phyloP scores from a whole-genome alignment of 2,888 invertebrate genomes.

The Drosophila quinaria region DNA sequence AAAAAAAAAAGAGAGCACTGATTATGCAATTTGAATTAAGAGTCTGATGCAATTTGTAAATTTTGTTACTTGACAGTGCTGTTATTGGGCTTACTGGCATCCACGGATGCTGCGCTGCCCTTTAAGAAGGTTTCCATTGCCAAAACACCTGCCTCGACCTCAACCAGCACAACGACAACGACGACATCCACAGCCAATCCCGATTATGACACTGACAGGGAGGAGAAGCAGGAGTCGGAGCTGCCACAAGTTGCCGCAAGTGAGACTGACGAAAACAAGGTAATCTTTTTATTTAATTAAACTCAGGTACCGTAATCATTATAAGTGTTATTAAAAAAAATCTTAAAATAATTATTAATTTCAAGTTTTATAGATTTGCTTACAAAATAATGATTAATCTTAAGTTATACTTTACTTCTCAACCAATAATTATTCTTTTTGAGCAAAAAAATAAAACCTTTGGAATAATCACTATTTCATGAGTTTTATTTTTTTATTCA shows the following conservation, averaged over 20 bases:
- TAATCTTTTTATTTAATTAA: conserved; percentile 25
- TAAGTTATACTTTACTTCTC: no score
- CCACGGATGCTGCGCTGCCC: conserved; percentile 86
- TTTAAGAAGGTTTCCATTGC: conserved; percentile 87
- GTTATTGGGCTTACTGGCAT: conserved; percentile 86
- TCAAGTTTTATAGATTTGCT: no score
- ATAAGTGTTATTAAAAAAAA: no score
- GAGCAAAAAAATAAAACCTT: no score
- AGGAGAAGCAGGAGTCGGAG: conserved; percentile 20
- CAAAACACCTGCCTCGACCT: conserved; percentile 79
- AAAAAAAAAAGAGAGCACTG: not conserved
- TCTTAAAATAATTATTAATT: no score
- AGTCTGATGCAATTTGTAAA: no score
- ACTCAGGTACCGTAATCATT: not conserved
- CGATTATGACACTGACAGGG: conserved; percentile 61
- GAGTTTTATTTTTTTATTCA: no score
- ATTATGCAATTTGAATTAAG: conserved; percentile 49
- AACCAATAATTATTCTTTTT: no score
- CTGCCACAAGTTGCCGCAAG: conserved; percentile 31
- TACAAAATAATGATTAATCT: no score
- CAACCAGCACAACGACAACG: conserved; percentile 86
- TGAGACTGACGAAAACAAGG: conserved; percentile 61
- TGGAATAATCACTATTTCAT: no score
- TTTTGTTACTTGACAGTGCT: conserved; percentile 44
- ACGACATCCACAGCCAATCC: conserved; percentile 59